Evolutionary conservation across 2,113 vertebrate genomes (phyloP).

Genomic region (Zosterops japonicus): DNA sequence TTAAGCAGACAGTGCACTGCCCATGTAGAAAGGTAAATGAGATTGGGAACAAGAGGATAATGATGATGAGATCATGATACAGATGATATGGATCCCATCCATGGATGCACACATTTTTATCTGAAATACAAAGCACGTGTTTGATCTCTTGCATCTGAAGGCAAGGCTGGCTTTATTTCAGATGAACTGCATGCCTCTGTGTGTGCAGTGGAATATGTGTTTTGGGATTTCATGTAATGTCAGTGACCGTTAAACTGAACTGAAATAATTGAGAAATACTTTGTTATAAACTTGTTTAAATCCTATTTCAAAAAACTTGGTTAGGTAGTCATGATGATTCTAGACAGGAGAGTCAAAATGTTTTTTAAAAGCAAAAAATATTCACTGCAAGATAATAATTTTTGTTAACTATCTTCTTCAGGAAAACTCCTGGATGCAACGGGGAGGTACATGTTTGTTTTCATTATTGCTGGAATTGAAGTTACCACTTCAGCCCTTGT

Average conservation of each 20-base stretch:
- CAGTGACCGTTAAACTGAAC: background rate
- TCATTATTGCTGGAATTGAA: conserved; percentile 88
- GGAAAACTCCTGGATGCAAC: conserved; percentile 88
- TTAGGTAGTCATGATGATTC: background rate
- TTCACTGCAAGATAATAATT: background rate
- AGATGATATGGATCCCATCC: too few species aligned
- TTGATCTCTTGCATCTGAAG: background rate
- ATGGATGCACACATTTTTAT: background rate
- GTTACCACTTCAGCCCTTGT: conserved; percentile 83
- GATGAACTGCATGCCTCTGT: background rate
- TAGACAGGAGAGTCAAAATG: background rate
- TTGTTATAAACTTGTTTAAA: background rate
- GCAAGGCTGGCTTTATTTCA: background rate
- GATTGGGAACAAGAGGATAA: background rate
- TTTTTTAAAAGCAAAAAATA: background rate
- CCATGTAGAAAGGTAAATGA: background rate
- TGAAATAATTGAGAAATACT: background rate
- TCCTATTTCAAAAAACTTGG: background rate
- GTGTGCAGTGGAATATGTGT: background rate
- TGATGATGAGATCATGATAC: background rate
- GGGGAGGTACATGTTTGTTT: conserved; percentile 84
- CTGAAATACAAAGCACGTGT: background rate
- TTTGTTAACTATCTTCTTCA: conserved; percentile 59
- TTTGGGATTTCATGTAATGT: background rate
- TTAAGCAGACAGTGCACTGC: background rate